Evolutionary conservation across 2,888 invertebrate species (phyloP).

Genomic region (Cheilosia grossa): DNA sequence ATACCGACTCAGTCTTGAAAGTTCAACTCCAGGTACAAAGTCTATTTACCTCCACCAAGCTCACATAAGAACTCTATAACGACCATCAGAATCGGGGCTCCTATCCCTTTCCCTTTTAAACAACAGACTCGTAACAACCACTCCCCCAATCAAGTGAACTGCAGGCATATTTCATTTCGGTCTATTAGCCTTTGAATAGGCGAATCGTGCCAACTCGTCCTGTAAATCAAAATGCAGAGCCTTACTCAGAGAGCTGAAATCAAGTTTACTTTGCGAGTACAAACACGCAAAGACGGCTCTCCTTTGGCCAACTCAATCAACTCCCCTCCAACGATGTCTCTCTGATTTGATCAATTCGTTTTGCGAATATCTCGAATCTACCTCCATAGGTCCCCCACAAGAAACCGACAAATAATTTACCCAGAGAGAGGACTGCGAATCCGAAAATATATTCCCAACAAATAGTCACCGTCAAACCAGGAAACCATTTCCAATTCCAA

Average conservation of each 20-base stretch:
- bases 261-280: slow-evolving; percentile 10
- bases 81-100: no score
- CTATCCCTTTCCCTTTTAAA: no score
- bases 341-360: slow-evolving; percentile 22
- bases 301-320: slow-evolving; percentile 40
- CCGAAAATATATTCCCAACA: slow-evolving; percentile 36
- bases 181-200: slow-evolving; percentile 1
- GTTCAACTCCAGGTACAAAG: no score
- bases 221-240: slow-evolving; percentile 9
- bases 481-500: slow-evolving; percentile 70
- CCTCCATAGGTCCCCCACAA: slow-evolving; percentile 37
- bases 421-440: slow-evolving; percentile 2
- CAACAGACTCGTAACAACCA: neutral
- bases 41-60: no score
- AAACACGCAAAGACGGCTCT: slow-evolving; percentile 6
- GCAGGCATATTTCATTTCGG: neutral
- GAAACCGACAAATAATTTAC: slow-evolving; percentile 6
- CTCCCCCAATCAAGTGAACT: neutral
- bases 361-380: slow-evolving; percentile 48
- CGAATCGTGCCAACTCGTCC: neutral
- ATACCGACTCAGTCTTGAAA: no score
- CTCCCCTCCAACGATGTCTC: slow-evolving; percentile 21
- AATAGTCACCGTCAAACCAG: slow-evolving; percentile 41
- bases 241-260: neutral
- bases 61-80: no score